A percentile compares a stretch with the other conserved stretches of the same genome.
Evolutionary conservation across 2,888 invertebrate species (phyloP).

Genomic region (Craniophora ligustri): DNA sequence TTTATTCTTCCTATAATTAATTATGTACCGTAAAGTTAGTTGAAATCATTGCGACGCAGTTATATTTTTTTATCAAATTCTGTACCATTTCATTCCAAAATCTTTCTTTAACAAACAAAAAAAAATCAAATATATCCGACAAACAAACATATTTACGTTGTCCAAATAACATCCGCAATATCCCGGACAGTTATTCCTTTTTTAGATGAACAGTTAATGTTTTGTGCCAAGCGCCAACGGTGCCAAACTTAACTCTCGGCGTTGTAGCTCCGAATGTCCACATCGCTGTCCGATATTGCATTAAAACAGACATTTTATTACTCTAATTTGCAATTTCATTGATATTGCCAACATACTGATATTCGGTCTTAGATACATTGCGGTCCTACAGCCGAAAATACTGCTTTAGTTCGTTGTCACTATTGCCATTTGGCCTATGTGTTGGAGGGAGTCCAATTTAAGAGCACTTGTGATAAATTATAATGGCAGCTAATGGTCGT

Average conservation of each 20-base stretch:
- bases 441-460: conserved; percentile 46
- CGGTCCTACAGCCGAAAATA: conserved; percentile 6
- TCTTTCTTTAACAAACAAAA: conserved; percentile 40
- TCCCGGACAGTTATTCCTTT: conserved; percentile 62
- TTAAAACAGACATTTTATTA: conserved; percentile 57
- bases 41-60: too few species aligned
- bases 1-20: too few species aligned
- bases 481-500: conserved; percentile 37
- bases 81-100: too few species aligned
- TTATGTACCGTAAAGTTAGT: too few species aligned
- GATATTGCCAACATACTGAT: conserved; percentile 55
- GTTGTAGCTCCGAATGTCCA: conserved; percentile 62
- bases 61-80: too few species aligned
- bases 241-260: conserved; percentile 67
- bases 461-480: conserved; percentile 47
- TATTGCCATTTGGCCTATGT: conserved; percentile 33
- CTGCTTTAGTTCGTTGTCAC: conserved; percentile 14
- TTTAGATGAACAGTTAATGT: conserved; percentile 58
- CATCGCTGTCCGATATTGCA: conserved; percentile 58
- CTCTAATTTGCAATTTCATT: conserved; percentile 61
- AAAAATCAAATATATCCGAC: conserved; percentile 49
- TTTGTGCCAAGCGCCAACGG: conserved; percentile 69
- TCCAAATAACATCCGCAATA: conserved; percentile 66
- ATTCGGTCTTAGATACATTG: conserved; percentile 15
- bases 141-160: conserved; percentile 58